These are phyloP conservation scores for Cercopithecus mona DNA, from an alignment of 2,113 vertebrate species.

Conservation along the genomic window DNA sequence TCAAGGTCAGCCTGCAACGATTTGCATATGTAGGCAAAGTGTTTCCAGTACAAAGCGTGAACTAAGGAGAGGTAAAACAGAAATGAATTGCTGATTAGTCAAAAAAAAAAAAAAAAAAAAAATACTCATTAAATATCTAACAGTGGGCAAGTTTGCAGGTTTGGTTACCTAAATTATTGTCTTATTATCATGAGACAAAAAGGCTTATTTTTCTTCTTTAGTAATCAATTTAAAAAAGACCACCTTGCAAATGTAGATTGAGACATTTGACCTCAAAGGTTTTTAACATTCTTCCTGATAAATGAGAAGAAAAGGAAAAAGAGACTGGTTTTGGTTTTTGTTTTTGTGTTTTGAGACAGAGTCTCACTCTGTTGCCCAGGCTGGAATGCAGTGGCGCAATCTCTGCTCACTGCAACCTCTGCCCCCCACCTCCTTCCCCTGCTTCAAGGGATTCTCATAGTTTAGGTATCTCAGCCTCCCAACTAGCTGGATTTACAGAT, in stretches of 20 bases:
- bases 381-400: too few relatives aligned
- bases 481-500: too few relatives aligned
- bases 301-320: not conserved
- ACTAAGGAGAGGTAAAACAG: constrained; percentile 59
- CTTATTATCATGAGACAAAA: not conserved
- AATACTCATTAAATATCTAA: not conserved
- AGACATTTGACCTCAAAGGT: not conserved
- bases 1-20: constrained; percentile 72
- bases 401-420: too few relatives aligned
- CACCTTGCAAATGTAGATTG: constrained; percentile 15
- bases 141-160: not conserved
- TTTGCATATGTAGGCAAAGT: constrained; percentile 73
- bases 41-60: constrained; percentile 52
- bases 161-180: not conserved
- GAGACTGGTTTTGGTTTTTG: too few relatives aligned
- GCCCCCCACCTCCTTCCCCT: too few relatives aligned
- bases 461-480: too few relatives aligned
- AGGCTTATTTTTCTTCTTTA: not conserved
- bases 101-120: not conserved
- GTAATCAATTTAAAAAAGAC: not conserved
- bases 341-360: too few relatives aligned
- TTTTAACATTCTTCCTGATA: not conserved
- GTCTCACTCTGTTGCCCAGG: too few relatives aligned
- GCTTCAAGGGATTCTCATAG: too few relatives aligned
- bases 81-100: constrained; percentile 51